A percentile compares a stretch with the other conserved stretches of the same genome.
These are phyloP conservation scores for Synchiropus splendidus DNA, from an alignment of 2,113 vertebrate species.

Conservation along the genomic window DNA sequence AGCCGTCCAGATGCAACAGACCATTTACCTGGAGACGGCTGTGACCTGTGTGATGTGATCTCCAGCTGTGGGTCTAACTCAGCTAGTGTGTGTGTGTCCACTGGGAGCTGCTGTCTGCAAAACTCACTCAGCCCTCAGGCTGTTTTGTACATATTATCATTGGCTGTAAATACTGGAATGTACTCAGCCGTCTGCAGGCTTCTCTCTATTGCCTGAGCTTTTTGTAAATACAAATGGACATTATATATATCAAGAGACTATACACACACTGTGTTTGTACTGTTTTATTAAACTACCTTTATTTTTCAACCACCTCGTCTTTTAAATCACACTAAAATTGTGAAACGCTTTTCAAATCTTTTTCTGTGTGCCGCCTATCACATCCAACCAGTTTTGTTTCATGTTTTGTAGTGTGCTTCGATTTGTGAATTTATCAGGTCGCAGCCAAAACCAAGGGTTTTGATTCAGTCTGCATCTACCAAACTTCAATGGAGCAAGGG, in stretches of 20 bases:
- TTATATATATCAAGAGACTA: slow-evolving; percentile 13
- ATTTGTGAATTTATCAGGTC: no score
- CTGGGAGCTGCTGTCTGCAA: slow-evolving; percentile 36
- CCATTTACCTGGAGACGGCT: slow-evolving; percentile 21
- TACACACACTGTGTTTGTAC: slow-evolving; percentile 18
- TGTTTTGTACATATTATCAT: slow-evolving; percentile 44
- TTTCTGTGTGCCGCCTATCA: no score
- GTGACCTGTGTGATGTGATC: slow-evolving; percentile 4
- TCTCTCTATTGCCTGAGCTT: slow-evolving; percentile 18
- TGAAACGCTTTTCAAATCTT: not conserved
- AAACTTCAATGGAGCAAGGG: no score
- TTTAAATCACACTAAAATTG: not conserved
- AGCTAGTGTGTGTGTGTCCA: slow-evolving; percentile 28
- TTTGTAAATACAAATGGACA: slow-evolving; percentile 32
- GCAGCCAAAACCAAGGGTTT: no score
- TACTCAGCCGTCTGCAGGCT: slow-evolving; percentile 18
- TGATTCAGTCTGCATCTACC: no score
- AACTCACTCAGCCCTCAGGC: slow-evolving; percentile 24
- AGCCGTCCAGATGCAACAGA: slow-evolving; percentile 15
- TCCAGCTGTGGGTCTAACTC: slow-evolving; percentile 24
- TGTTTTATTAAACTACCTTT: slow-evolving; percentile 44
- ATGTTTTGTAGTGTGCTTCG: no score
- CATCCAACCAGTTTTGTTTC: no score
- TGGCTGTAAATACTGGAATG: slow-evolving; percentile 38
- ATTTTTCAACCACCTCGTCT: slow-evolving; percentile 29